Percentiles rank a stretch among this genome's conserved stretches.
These are phyloP conservation scores for Gallinago paraguaiae DNA, from an alignment of 2,113 vertebrate species.

Conservation along the genomic window DNA sequence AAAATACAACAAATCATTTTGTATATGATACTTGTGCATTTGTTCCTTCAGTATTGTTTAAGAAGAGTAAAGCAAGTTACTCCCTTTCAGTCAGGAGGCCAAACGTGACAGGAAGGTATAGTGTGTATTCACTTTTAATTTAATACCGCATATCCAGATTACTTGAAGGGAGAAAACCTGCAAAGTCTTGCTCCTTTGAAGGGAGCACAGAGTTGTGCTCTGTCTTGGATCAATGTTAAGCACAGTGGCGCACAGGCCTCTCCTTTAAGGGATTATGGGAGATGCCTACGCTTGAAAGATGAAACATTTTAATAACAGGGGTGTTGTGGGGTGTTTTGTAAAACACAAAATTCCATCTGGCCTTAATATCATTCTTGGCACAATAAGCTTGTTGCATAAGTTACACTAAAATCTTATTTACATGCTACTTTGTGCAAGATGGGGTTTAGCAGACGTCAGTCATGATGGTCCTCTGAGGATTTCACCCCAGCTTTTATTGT, in stretches of 20 bases:
- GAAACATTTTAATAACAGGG: neutral
- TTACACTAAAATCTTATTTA: no score
- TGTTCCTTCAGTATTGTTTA: neutral
- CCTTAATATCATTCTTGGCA: no score
- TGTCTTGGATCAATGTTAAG: accelerated
- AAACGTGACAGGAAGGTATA: no score
- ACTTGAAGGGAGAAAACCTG: accelerated
- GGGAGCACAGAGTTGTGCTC: accelerated
- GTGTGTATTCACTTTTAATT: neutral
- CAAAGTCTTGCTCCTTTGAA: accelerated
- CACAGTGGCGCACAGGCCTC: neutral
- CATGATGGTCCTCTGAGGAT: accelerated
- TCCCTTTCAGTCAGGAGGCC: neutral
- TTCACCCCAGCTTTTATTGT: neutral
- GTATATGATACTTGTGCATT: accelerated
- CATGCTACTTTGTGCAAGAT: neutral
- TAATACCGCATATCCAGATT: accelerated
- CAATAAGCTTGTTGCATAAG: neutral
- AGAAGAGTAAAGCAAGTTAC: neutral
- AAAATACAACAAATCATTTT: neutral
- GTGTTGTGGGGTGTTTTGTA: neutral
- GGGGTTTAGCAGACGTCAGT: neutral
- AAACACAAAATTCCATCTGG: neutral
- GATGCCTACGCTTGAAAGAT: neutral
- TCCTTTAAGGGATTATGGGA: neutral